phyloP scores from a whole-genome alignment of 1,140 invertebrate genomes.

The Anastrepha ludens region DNA sequence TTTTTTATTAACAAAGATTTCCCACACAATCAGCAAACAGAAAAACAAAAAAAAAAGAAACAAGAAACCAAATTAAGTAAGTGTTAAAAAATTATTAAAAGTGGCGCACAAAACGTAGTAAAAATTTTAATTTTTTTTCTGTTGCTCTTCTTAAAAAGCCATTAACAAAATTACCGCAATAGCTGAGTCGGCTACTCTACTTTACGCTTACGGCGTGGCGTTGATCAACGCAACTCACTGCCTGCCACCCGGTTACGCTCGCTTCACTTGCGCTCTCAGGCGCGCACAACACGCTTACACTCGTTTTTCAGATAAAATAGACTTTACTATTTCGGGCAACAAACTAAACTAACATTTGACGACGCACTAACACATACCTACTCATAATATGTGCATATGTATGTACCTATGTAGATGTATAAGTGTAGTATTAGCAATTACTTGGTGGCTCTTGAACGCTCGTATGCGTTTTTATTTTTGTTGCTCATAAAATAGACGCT shows the following conservation, averaged over 20 bases:
- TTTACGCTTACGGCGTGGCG: background rate
- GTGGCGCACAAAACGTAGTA: conserved; percentile 27
- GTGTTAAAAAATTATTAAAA: conserved; percentile 23
- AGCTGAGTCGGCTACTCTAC: background rate
- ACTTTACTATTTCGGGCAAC: conserved; percentile 21
- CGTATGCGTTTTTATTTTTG: background rate
- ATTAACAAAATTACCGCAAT: conserved; percentile 44
- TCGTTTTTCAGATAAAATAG: background rate
- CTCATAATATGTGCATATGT: too few relatives aligned
- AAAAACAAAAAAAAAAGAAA: background rate
- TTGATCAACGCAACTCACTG: background rate
- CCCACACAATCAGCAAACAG: conserved; percentile 13
- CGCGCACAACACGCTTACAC: background rate
- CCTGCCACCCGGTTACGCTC: background rate
- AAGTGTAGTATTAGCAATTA: background rate
- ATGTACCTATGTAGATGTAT: too few relatives aligned
- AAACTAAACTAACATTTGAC: background rate
- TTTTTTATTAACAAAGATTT: conserved; percentile 9
- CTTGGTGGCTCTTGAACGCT: background rate
- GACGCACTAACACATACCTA: background rate
- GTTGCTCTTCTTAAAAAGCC: conserved; percentile 26
- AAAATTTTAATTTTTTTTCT: conserved; percentile 21
- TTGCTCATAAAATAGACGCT: background rate
- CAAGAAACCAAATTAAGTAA: background rate
- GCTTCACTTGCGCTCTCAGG: background rate